Percentiles rank a stretch among this genome's conserved stretches.
phyloP scores from a whole-genome alignment of 2,888 invertebrate species.

The Stenotaenia linearis region DNA sequence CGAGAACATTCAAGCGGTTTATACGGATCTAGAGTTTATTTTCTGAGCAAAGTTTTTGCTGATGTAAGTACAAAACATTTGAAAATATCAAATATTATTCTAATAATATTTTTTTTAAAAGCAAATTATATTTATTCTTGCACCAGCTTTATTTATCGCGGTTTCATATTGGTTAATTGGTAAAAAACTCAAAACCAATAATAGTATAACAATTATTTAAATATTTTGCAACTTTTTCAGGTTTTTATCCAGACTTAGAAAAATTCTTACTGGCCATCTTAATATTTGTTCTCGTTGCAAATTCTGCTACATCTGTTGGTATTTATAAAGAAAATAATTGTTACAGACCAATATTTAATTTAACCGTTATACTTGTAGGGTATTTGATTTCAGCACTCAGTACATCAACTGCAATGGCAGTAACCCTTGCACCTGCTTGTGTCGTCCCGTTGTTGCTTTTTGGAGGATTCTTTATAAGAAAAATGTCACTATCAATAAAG shows the following conservation, averaged over 20 bases:
- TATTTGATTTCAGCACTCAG: not conserved
- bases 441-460: not conserved
- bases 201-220: not conserved
- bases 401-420: not conserved
- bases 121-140: not conserved
- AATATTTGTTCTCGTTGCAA: not conserved
- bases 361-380: not conserved
- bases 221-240: not conserved
- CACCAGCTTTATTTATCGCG: not conserved
- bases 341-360: not conserved
- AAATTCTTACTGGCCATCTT: not conserved
- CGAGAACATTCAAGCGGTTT: slow-evolving; percentile 83
- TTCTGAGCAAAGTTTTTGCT: slow-evolving; percentile 80
- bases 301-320: not conserved
- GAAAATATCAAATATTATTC: not conserved
- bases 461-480: not conserved
- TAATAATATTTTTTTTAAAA: not conserved
- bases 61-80: slow-evolving; percentile 52
- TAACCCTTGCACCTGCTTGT: not conserved
- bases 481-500: not conserved
- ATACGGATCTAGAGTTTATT: slow-evolving; percentile 86
- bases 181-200: not conserved
- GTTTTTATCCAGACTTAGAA: not conserved
- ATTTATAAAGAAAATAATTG: not conserved
- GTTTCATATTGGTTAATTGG: not conserved